Percentiles rank a stretch among this genome's conserved stretches.
phyloP scores from a whole-genome alignment of 2,113 vertebrate species.

The Calyptomena viridis region DNA sequence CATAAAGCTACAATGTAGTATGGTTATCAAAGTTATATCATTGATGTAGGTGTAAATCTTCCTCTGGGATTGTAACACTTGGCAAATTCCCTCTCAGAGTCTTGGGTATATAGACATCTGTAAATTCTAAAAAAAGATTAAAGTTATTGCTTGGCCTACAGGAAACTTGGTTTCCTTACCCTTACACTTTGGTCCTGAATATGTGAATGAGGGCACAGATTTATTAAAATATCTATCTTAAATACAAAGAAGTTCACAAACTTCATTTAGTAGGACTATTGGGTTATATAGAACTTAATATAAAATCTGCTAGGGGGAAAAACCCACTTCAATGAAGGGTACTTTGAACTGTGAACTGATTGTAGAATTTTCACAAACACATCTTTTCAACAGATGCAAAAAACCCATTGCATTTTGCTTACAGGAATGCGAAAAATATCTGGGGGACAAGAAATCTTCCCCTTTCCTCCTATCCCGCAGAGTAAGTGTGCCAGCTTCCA shows the following conservation, averaged over 20 bases:
- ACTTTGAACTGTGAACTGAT: background rate
- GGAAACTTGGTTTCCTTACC: background rate
- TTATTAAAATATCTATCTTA: background rate
- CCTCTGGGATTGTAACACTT: background rate
- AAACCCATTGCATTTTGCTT: background rate
- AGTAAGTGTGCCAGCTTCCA: background rate
- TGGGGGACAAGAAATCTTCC: background rate
- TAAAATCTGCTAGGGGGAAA: background rate
- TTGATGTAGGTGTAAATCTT: background rate
- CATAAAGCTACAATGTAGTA: background rate
- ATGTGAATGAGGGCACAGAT: background rate
- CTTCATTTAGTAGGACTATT: background rate
- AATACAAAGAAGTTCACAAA: background rate
- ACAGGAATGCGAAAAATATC: background rate
- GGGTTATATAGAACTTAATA: background rate
- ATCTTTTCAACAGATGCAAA: background rate
- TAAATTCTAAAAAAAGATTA: background rate
- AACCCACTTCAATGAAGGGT: background rate
- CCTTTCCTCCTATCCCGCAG: background rate
- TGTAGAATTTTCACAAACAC: background rate
- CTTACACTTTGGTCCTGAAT: background rate
- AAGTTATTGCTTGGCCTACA: background rate
- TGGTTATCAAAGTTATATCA: background rate
- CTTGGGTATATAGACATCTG: background rate
- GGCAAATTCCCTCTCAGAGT: background rate